Evolutionary conservation across 2,797 vertebrate species (phyloP).

Genomic region (Danio choprae): DNA sequence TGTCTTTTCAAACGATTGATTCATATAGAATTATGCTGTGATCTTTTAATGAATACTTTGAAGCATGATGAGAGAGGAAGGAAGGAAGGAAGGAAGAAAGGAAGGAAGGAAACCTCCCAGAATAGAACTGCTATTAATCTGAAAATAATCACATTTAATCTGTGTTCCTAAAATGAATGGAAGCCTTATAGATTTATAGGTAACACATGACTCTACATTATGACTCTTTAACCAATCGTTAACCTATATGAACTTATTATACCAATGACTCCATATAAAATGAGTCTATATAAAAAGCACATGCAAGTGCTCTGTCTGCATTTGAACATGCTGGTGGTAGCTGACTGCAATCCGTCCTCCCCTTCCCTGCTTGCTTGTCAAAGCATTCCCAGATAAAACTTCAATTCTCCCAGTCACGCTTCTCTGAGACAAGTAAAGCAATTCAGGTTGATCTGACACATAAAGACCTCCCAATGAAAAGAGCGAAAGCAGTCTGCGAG

Average conservation of each 20-base stretch:
- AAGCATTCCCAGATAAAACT: slow-evolving; percentile 30
- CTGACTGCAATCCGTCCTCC: slow-evolving; percentile 10
- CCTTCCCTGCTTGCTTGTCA: slow-evolving; percentile 29
- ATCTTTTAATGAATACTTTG: too few species aligned
- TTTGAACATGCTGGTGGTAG: slow-evolving; percentile 11
- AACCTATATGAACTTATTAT: background rate
- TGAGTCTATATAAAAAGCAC: background rate
- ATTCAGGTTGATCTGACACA: slow-evolving; percentile 31
- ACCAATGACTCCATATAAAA: slow-evolving; percentile 26
- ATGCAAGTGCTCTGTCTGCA: background rate
- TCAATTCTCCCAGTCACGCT: background rate
- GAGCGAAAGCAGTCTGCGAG: background rate
- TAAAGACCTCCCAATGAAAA: slow-evolving; percentile 6
- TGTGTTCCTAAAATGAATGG: too few species aligned
- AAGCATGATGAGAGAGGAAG: too few species aligned
- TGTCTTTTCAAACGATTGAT: too few species aligned
- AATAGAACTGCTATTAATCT: too few species aligned
- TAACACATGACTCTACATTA: too few species aligned
- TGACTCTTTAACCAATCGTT: background rate
- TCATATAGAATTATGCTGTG: too few species aligned
- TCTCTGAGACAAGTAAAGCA: slow-evolving; percentile 22
- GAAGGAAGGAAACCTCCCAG: too few species aligned
- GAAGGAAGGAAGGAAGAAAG: too few species aligned
- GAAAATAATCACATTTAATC: too few species aligned
- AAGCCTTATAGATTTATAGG: too few species aligned